Evolutionary conservation across 2,113 vertebrate genomes (phyloP).

Genomic region (Chaenocephalus aceratus): DNA sequence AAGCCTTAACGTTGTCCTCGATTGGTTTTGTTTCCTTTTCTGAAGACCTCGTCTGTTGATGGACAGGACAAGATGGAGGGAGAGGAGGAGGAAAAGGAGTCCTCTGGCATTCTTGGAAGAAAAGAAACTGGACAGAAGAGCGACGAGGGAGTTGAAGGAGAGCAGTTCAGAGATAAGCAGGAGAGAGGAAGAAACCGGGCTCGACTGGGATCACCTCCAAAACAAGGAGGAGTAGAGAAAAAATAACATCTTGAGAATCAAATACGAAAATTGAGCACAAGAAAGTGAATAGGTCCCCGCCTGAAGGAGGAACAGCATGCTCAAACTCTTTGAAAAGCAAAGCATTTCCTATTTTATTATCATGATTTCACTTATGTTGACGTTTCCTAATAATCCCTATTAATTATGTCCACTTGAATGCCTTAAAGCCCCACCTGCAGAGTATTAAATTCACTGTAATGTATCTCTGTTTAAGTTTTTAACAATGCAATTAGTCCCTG

Average conservation of each 20-base stretch:
- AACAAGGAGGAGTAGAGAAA: constrained; percentile 24
- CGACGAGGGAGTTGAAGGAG: constrained; percentile 33
- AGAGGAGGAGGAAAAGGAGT: constrained; percentile 31
- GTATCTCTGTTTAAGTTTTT: constrained; percentile 8
- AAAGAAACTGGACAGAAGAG: constrained; percentile 26
- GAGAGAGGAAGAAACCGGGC: constrained; percentile 31
- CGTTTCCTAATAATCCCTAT: constrained; percentile 24
- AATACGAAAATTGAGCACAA: constrained; percentile 42
- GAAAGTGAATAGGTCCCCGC: constrained; percentile 31
- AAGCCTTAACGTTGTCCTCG: constrained; percentile 59
- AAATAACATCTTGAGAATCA: constrained; percentile 27
- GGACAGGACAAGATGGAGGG: constrained; percentile 28
- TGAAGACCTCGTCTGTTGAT: constrained; percentile 10
- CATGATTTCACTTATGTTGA: background rate
- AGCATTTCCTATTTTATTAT: constrained; percentile 16
- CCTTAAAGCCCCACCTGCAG: background rate
- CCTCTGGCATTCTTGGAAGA: constrained; percentile 47
- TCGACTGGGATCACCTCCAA: constrained; percentile 54
- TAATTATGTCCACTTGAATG: constrained; percentile 5
- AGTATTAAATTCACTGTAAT: constrained; percentile 6
- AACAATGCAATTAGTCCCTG: constrained; percentile 19
- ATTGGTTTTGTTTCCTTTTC: constrained; percentile 2
- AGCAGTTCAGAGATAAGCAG: constrained; percentile 38
- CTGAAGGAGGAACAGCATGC: constrained; percentile 5
- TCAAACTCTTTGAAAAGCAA: constrained; percentile 3